Percentiles rank a stretch among this genome's conserved stretches.
Evolutionary conservation across 2,113 vertebrate genomes (phyloP).

Genomic region (Hypocryptadius cinnamomeus): DNA sequence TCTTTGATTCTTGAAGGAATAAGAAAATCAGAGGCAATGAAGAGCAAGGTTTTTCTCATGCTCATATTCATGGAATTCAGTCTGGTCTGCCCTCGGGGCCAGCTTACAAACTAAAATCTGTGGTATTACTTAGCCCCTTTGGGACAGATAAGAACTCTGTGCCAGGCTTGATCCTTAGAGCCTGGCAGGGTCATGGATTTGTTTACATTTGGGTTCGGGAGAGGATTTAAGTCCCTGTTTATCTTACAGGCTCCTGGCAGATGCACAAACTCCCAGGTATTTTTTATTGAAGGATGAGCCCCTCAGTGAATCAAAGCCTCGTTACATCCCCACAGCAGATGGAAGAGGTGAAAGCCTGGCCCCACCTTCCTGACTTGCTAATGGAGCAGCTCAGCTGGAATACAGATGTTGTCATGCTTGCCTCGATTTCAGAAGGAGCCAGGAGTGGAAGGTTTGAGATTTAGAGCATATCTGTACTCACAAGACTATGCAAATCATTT

Average conservation of each 20-base stretch:
- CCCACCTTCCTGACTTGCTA: background rate
- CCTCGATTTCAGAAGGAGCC: background rate
- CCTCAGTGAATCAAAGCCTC: conserved; percentile 14
- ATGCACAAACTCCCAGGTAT: background rate
- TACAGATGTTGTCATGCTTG: conserved; percentile 24
- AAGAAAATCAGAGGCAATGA: background rate
- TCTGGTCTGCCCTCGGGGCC: background rate
- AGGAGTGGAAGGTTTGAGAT: background rate
- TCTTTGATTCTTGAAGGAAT: background rate
- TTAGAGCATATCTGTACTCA: conserved; percentile 19
- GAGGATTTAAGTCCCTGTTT: conserved; percentile 8
- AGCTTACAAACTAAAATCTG: background rate
- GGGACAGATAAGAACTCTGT: background rate
- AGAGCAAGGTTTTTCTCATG: background rate
- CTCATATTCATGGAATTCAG: accelerated
- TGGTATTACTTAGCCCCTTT: background rate
- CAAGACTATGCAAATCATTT: conserved; percentile 26
- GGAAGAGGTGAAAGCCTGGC: conserved; percentile 8
- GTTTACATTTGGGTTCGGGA: conserved; percentile 6
- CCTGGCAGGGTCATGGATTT: background rate
- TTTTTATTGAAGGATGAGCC: background rate
- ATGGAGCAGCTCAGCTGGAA: conserved; percentile 19
- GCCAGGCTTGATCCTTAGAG: background rate
- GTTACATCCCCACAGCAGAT: background rate
- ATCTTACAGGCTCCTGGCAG: background rate